phyloP scores from a whole-genome alignment of 2,888 invertebrate genomes.

The Cephus nigrinus region DNA sequence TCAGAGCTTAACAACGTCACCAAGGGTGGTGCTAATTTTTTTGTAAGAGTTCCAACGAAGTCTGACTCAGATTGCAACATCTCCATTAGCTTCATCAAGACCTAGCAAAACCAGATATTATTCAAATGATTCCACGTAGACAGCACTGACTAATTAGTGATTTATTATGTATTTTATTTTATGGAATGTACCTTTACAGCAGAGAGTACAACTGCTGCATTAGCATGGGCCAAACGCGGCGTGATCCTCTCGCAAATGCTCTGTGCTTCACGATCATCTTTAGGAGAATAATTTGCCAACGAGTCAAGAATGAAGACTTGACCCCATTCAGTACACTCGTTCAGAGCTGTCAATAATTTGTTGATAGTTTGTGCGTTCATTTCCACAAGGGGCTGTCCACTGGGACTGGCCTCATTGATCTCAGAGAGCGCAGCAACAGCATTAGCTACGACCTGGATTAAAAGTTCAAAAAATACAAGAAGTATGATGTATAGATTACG shows the following conservation, averaged over 20 bases:
- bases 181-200: constrained; percentile 87
- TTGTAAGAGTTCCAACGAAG: constrained; percentile 91
- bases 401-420: constrained; percentile 96
- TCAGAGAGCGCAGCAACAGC: constrained; percentile 98
- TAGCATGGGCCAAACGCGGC: constrained; percentile 97
- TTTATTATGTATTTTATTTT: neutral
- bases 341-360: constrained; percentile 96
- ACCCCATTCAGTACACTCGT: constrained; percentile 99
- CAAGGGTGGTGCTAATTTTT: constrained; percentile 98
- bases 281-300: constrained; percentile 95
- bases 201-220: constrained; percentile 98
- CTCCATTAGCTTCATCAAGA: constrained; percentile 98
- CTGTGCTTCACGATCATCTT: constrained; percentile 97
- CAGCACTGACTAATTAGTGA: neutral
- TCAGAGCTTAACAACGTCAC: constrained; percentile 98
- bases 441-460: constrained; percentile 87
- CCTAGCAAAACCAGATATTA: constrained; percentile 60
- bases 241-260: constrained; percentile 98
- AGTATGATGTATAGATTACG: too few relatives aligned
- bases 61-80: constrained; percentile 94
- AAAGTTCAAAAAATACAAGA: constrained; percentile 11
- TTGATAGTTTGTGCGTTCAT: constrained; percentile 98
- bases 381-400: constrained; percentile 93
- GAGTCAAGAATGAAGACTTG: constrained; percentile 99
- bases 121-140: neutral